Evolutionary conservation across 2,113 vertebrate species (phyloP).

Genomic region (Serinus canaria): DNA sequence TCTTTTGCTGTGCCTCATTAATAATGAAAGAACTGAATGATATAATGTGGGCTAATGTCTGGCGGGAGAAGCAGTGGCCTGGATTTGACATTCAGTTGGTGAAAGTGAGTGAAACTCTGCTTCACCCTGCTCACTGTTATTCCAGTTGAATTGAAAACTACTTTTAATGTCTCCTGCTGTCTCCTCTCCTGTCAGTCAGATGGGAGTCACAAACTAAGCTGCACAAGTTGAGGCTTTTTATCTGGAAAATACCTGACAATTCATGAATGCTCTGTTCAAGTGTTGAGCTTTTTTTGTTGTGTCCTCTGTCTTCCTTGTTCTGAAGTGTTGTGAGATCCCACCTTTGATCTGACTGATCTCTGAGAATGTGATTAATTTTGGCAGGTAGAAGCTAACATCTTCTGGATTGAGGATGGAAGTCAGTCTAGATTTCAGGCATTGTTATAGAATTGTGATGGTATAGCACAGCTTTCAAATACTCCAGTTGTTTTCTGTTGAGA

Average conservation of each 20-base stretch:
- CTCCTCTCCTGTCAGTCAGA: not conserved
- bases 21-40: slow-evolving; percentile 39
- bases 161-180: not conserved
- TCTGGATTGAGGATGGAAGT: not conserved
- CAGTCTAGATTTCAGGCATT: not conserved
- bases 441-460: not conserved
- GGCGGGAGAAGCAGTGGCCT: not conserved
- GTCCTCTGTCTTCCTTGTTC: not conserved
- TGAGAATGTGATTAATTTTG: not conserved
- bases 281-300: not conserved
- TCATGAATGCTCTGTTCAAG: not conserved
- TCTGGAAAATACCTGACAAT: not conserved
- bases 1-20: slow-evolving; percentile 18
- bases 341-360: not conserved
- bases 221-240: not conserved
- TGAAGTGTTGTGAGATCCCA: not conserved
- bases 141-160: not conserved
- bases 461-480: not conserved
- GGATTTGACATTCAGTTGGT: not conserved
- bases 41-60: not conserved
- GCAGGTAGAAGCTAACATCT: not conserved
- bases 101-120: not conserved
- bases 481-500: not conserved
- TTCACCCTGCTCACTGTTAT: not conserved
- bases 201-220: not conserved